These are phyloP conservation scores for Holotrichia oblita DNA, from an alignment of 1,140 invertebrate genomes.

Conservation along the genomic window DNA sequence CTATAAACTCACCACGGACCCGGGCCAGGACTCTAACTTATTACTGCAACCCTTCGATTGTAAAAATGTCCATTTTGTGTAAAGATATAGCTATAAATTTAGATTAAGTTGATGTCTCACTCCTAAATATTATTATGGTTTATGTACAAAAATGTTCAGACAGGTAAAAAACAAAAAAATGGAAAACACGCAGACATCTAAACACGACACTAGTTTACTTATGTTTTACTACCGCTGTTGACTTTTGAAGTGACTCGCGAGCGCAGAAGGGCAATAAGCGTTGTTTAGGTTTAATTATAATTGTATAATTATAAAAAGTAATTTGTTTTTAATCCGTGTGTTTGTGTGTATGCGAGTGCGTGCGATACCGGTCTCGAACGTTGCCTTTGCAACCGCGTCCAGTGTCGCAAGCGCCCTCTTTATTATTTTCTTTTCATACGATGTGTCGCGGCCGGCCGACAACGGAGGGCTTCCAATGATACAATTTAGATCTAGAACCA, in stretches of 20 bases:
- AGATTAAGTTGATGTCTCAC: conserved; percentile 58
- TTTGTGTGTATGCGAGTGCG: conserved; percentile 52
- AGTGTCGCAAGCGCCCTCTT: conserved; percentile 34
- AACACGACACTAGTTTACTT: conserved; percentile 40
- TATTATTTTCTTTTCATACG: conserved; percentile 29
- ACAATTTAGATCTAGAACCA: conserved; percentile 12
- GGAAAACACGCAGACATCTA: conserved; percentile 26
- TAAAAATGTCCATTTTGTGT: conserved; percentile 62
- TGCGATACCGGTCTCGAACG: conserved; percentile 37
- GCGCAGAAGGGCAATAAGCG: conserved; percentile 56
- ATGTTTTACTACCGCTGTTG: conserved; percentile 33
- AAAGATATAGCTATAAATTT: conserved; percentile 63
- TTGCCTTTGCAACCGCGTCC: conserved; percentile 29
- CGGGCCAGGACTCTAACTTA: conserved; percentile 55
- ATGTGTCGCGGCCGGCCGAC: conserved; percentile 27
- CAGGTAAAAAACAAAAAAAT: conserved; percentile 28
- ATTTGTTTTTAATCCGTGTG: conserved; percentile 58
- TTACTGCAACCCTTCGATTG: conserved; percentile 59
- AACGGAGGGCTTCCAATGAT: conserved; percentile 34
- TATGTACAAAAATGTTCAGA: conserved; percentile 42
- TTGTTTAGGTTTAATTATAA: conserved; percentile 44
- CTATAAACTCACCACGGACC: conserved; percentile 46
- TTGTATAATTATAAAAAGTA: conserved; percentile 43
- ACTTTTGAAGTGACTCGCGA: conserved; percentile 38
- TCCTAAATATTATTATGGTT: conserved; percentile 36